Evolutionary conservation across 2,113 vertebrate species (phyloP).

Genomic region (Puntigrus tetrazona): DNA sequence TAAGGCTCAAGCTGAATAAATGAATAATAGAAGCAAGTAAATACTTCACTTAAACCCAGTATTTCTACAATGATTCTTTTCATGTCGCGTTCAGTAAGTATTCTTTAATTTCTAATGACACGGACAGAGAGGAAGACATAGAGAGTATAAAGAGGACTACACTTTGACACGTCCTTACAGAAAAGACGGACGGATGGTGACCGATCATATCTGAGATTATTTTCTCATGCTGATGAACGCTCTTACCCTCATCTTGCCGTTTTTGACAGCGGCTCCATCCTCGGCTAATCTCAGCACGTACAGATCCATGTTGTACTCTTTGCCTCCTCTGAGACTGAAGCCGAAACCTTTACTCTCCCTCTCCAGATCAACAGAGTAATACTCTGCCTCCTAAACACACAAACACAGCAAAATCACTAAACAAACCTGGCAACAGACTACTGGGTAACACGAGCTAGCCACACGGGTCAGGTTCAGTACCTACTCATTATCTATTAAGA

Average conservation of each 20-base stretch:
- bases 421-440: not conserved
- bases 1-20: too few relatives aligned
- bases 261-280: constrained; percentile 92
- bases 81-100: too few relatives aligned
- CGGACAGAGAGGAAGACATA: too few relatives aligned
- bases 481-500: not conserved
- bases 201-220: too few relatives aligned
- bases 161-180: too few relatives aligned
- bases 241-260: constrained; percentile 96
- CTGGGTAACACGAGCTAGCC: not conserved
- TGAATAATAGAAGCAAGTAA: too few relatives aligned
- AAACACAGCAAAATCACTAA: not conserved
- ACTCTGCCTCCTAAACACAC: constrained; percentile 85
- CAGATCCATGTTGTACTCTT: constrained; percentile 98
- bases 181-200: too few relatives aligned
- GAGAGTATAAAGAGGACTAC: too few relatives aligned
- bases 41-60: too few relatives aligned
- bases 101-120: too few relatives aligned
- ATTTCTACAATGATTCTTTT: too few relatives aligned
- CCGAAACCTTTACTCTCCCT: constrained; percentile 96
- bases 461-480: not conserved
- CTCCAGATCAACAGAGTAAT: constrained; percentile 96
- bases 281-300: constrained; percentile 95
- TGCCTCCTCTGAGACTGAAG: constrained; percentile 94
- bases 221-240: too few relatives aligned